Percentiles rank a stretch among this genome's conserved stretches.
Conservation (phyloP, 2,113 vertebrate genomes). For the Alethe castanea region DNA sequence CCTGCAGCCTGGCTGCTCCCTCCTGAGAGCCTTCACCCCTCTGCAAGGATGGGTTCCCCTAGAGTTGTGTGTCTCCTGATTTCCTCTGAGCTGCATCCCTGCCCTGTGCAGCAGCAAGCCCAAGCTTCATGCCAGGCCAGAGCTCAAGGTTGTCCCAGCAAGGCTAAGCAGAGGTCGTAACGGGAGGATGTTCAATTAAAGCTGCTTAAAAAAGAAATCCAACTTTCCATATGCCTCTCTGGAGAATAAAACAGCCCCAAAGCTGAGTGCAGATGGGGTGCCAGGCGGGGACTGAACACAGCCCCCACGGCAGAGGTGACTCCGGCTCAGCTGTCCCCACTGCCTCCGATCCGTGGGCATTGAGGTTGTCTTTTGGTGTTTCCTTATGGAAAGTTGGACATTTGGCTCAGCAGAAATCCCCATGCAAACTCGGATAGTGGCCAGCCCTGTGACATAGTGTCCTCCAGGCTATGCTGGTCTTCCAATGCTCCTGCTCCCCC, state of each 20-base stretch:
- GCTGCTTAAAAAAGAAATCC: conserved; percentile 63
- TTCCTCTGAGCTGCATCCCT: not conserved
- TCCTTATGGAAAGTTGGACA: not conserved
- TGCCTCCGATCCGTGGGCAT: rapidly evolving
- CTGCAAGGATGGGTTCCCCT: not conserved
- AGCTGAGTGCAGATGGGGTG: not conserved
- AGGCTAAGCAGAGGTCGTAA: not conserved
- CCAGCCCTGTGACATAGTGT: not conserved
- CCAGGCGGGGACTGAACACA: not conserved
- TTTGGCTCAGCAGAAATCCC: not conserved
- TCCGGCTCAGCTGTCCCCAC: not conserved
- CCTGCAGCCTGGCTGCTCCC: not conserved
- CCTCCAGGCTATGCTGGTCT: not conserved
- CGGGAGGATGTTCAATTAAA: conserved; percentile 44
- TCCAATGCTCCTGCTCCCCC: rapidly evolving
- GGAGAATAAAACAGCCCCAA: not conserved
- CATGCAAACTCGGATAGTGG: rapidly evolving
- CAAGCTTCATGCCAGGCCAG: rapidly evolving
- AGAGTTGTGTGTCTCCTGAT: not conserved
- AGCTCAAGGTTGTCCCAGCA: conserved; percentile 17
- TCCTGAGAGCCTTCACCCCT: not conserved
- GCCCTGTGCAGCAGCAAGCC: rapidly evolving
- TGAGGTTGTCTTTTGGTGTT: not conserved
- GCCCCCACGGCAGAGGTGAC: not conserved
- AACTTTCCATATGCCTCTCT: conserved; percentile 35